A percentile compares a stretch with the other conserved stretches of the same genome.
phyloP scores from a whole-genome alignment of 2,797 vertebrate genomes.

The Ctenochaetus hawaiiensis region DNA sequence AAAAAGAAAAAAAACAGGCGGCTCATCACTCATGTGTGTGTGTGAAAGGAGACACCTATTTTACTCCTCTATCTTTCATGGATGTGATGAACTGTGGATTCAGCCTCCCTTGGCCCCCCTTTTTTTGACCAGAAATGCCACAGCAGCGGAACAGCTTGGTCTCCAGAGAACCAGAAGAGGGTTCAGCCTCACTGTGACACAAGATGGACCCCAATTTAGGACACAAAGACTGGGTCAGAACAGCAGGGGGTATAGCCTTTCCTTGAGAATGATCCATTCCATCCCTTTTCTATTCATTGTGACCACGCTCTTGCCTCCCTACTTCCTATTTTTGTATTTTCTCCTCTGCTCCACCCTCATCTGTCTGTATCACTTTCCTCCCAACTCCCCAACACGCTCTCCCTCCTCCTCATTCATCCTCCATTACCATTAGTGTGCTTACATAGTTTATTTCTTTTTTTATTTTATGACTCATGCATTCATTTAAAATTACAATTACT shows the following conservation, averaged over 20 bases:
- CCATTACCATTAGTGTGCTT: slow-evolving; percentile 30
- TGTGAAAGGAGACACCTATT: slow-evolving; percentile 40
- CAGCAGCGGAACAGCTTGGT: slow-evolving; percentile 58
- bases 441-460: slow-evolving; percentile 36
- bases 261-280: slow-evolving; percentile 45
- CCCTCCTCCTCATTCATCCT: background rate
- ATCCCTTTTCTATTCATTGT: slow-evolving; percentile 37
- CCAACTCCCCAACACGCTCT: background rate
- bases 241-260: slow-evolving; percentile 57
- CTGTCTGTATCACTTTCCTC: slow-evolving; percentile 19
- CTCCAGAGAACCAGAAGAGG: slow-evolving; percentile 63
- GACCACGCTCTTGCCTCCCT: slow-evolving; percentile 25
- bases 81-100: slow-evolving; percentile 68
- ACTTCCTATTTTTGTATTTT: slow-evolving; percentile 32
- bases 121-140: slow-evolving; percentile 58
- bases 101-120: slow-evolving; percentile 27
- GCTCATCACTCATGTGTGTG: slow-evolving; percentile 48
- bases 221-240: slow-evolving; percentile 76
- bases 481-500: slow-evolving; percentile 39
- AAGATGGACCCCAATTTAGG: slow-evolving; percentile 76
- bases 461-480: slow-evolving; percentile 26
- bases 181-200: slow-evolving; percentile 65
- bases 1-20: background rate
- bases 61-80: slow-evolving; percentile 46
- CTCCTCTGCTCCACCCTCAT: slow-evolving; percentile 33